Evolutionary conservation across 2,797 vertebrate species (phyloP), one percentile per base, ranked within the genome.

Genomic region (Prunella strophiata): DNA sequence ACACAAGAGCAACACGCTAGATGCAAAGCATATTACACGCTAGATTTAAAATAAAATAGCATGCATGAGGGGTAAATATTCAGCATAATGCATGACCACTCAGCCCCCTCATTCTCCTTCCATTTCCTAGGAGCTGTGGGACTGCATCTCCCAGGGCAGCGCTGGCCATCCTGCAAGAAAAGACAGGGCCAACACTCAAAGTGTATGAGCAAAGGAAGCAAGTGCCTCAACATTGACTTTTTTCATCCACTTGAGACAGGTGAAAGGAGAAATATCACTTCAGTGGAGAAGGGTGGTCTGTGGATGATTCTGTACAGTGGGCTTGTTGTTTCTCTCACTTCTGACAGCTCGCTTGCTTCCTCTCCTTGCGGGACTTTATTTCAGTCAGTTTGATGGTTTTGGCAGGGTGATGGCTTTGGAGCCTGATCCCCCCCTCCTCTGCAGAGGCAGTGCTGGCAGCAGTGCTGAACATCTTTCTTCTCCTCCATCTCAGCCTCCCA

Each of bases 1-100:
- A 94, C 96, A 97, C 91, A 96, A 96, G 94, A 95, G 93, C 94
- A 97, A 97, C 91, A 92, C 38, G 55, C 92, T 93, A 81, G 95
- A 95, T 96, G 93, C 93, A 93, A 93, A 96, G 96, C 94, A 68
- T 93, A 97, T 97, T 96, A 96, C 96, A 97, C 89, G 89, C 96
- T 96, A 97, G 96, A 97, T 97, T 97, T 96, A 96, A 96, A 97
- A 95, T 95, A 94, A 97, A 97, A 96, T 94, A 94, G 94, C 92
- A 91, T 94, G 94, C 88, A 85, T 91, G 89, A 94, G 73, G 91
- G 93, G 89, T 92, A 96, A 95, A 96, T 93, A 96, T 95, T 88
- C 92, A 78, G 86, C 61, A 92, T 91, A 96, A 93, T 38, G 26
- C 92, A 96, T 82, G 91, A 94, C 27, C 14, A 83, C 88, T 94